Evolutionary conservation across 37 sponge, comb jelly and placozoan genomes (phyloP).

Genomic region (Ephydatia muelleri): DNA sequence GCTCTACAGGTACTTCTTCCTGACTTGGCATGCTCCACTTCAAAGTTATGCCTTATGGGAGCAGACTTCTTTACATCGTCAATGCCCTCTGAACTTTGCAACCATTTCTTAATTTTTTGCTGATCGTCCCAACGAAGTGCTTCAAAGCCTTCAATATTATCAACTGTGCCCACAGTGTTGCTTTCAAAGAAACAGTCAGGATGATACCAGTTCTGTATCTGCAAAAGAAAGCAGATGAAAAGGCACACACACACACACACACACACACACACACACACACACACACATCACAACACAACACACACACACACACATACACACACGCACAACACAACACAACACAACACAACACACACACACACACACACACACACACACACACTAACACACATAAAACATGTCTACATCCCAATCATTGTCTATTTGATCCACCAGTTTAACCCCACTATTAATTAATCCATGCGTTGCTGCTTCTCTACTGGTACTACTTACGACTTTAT

Average conservation of each 20-base stretch:
- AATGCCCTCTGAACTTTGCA: constrained; percentile 24
- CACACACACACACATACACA: too few relatives aligned
- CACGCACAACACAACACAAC: too few relatives aligned
- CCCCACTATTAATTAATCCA: too few relatives aligned
- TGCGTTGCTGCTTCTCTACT: too few relatives aligned
- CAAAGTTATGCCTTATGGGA: constrained; percentile 35
- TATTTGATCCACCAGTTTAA: too few relatives aligned
- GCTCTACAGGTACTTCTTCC: constrained; percentile 69
- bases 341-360: too few relatives aligned
- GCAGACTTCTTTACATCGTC: constrained; percentile 27
- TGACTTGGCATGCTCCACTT: constrained; percentile 92
- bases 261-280: too few relatives aligned
- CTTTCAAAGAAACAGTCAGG: constrained; percentile 91
- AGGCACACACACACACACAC: not conserved
- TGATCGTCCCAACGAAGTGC: constrained; percentile 93
- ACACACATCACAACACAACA: too few relatives aligned
- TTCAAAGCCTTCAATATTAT: constrained; percentile 82
- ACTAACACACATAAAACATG: too few relatives aligned
- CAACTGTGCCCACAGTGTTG: constrained; percentile 35
- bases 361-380: too few relatives aligned
- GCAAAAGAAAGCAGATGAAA: not conserved
- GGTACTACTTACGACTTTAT: too few relatives aligned
- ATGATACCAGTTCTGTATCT: constrained; percentile 94
- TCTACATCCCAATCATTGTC: too few relatives aligned
- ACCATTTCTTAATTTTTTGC: constrained; percentile 70